Evolutionary conservation across 2,888 invertebrate species (phyloP), one percentile per base, ranked within the genome.

Genomic region (Cryptocephalus moraei): DNA sequence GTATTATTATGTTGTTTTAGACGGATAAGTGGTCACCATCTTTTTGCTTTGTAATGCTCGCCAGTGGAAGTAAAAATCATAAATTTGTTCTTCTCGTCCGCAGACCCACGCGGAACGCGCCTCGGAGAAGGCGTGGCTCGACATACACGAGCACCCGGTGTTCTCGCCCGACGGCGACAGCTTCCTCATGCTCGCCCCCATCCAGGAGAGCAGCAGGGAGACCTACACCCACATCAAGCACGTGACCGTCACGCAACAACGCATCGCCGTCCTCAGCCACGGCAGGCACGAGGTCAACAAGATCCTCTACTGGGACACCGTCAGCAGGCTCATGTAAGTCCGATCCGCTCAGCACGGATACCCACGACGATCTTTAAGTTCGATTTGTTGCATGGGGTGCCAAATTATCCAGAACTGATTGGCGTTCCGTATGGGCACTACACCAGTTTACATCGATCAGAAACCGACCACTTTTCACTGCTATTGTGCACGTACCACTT

Each of bases 181-280:
- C 61, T 90, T 89, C 70, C 77, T 91, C 51, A 74, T 91, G 49
- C 74, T 90, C 54, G 86, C 90, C 6, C 81, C 86, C 12, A 86
- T 91, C 44, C 87, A 88, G 63, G 91, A 91, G 65, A 89, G 89
- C 41, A 84, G 82, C 40, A 81, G 83, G 51, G 89, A 90, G 66
- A 83, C 86, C 66, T 91, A 83, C 72, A 90, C 89, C 39, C 91
- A 91, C 75, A 89, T 91, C 69, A 90, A 90, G 64, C 89, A 90
- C 67, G 81, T 90, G 54, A 88, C 87, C 51, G 80, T 89, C 53
- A 77, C 84, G 48, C 83, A 88, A 60, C 86, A 88, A 67, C 79
- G 88, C 60, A 86, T 89, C 64, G 85, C 89, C 8, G 89, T 90
- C 42, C 77, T 91, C 55, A 89, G 89, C 44, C 90, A 91, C 63